phyloP scores from a whole-genome alignment of 2,888 invertebrate genomes.

The Encarsia formosa region DNA sequence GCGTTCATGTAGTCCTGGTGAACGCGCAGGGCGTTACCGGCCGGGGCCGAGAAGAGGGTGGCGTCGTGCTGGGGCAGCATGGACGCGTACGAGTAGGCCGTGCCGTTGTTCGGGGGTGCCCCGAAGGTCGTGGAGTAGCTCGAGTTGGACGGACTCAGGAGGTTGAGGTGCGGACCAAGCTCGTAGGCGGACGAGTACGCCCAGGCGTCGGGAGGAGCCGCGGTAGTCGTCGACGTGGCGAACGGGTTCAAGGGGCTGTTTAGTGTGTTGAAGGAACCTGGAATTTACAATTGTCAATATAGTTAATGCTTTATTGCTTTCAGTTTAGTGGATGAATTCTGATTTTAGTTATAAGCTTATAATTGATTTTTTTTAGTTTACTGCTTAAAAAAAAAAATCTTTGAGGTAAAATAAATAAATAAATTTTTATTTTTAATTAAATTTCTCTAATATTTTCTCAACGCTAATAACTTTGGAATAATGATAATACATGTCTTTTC shows the following conservation, averaged over 20 bases:
- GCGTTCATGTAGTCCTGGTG: conserved; percentile 64
- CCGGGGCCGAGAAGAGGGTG: conserved; percentile 62
- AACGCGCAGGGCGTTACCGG: conserved; percentile 54
- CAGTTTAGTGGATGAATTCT: too few relatives aligned
- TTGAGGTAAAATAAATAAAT: too few relatives aligned
- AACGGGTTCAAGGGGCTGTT: conserved; percentile 61
- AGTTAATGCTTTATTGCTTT: too few relatives aligned
- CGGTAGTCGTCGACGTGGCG: conserved; percentile 53
- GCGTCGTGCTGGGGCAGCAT: conserved; percentile 71
- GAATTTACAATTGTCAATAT: too few relatives aligned
- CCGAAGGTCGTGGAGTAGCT: conserved; percentile 61
- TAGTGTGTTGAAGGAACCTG: conserved; percentile 56
- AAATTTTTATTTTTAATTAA: too few relatives aligned
- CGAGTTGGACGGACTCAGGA: conserved; percentile 66
- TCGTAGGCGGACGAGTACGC: conserved; percentile 76
- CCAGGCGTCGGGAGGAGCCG: conserved; percentile 74
- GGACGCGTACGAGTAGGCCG: conserved; percentile 46
- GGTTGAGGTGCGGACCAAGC: conserved; percentile 68
- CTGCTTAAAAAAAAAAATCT: too few relatives aligned
- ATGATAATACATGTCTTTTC: too few relatives aligned
- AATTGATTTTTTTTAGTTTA: too few relatives aligned
- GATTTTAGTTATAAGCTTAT: too few relatives aligned
- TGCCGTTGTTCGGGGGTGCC: conserved; percentile 45
- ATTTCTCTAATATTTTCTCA: too few relatives aligned
- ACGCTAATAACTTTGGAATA: too few relatives aligned